Evolutionary conservation across 2,113 vertebrate genomes (phyloP), one percentile per base, ranked within the genome.

Genomic region (Hippocampus comes): DNA sequence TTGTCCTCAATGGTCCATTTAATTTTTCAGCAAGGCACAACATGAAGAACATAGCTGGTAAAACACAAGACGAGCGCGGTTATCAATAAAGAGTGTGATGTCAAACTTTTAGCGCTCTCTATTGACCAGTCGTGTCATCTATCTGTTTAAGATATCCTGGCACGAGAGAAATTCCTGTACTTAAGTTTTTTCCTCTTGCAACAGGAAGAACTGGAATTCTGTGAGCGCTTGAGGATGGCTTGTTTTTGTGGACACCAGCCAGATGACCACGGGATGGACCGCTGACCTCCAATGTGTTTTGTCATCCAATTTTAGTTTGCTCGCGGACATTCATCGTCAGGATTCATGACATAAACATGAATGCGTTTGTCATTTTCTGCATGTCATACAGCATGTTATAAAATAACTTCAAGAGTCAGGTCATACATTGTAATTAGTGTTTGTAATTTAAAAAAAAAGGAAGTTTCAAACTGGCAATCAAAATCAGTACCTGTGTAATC

Each of bases 171-270:
- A 59, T 23, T 23, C 3, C 21, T 48, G 10, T 23, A 25, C 1
- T 78, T 21, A 2, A 9, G 46, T 6, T 11, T 21, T 60, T 78
- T 70, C 73, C 68, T 49, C 82, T 74, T 72, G 18, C 25, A 72
- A 74, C 83, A 96, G 95, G 95, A 96, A 84, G 95, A 95, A 79
- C 84, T 95, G 84, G 95, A 95, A 25, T 95, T 94, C 88, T 96
- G 95, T 0, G 89, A 94, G 67, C 91, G 83, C 10, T 72, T 97
- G 66, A 89, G 87, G 7, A 83, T 60, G 2, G 71, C 79, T 63
- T 97, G 94, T 87, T 96, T 95, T 85, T 81, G 59, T 4, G 27
- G 63, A 42, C 91, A 84, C 56, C 86, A 90, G 4, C 81, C 74
- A 1, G 94, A 95, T 6, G 94, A 95, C 0, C 89, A 79, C 48